Evolutionary conservation across 2,888 invertebrate genomes (phyloP), one percentile per base, ranked within the genome.

Genomic region (Eupithecia abbreviata): DNA sequence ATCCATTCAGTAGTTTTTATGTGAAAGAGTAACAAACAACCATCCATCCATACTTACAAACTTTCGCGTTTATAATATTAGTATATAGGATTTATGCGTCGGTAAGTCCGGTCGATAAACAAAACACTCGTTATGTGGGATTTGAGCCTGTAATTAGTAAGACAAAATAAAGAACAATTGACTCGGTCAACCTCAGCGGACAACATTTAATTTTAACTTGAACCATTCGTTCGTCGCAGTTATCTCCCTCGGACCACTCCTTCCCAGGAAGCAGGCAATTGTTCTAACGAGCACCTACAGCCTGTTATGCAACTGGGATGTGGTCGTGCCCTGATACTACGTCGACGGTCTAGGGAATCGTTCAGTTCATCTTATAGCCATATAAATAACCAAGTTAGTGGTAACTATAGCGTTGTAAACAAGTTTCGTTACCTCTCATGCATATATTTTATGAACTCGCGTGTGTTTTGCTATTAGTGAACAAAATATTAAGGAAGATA

Each of bases 221-320:
- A 62, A 30, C 12, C 62, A 18, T 30, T 62, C 2, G 66, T 18
- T 42, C 15, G 4, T 7, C 42, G 15, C 66, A 66, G 65, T 55
- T 65, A 6, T 13, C 30, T 62, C 9, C 62, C 6, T 45, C 45
- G 55, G 9, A 75, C 71, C 51, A n/a, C 68, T 73, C 73, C 78
- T 67, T 75, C 49, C 42, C 73, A 74, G 78, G 78, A 78, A 78
- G 71, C 65, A 15, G 45, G 73, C 76, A 72, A 76, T 78, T 78
- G 78, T 78, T 78, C 72, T 74, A 76, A 76, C 78, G 15, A 78
- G 45, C 73, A 75, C 55, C 73, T 43, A 67, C 15, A 75, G 47
- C 76, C 30, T 45, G 70, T 70, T 75, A 42, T 72, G 66, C 15
- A 67, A 75, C 51, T 47, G 41, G 70, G 62, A 69, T 62, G 69